Conservation (phyloP, 2,888 invertebrate genomes). For the Nudaria mundana region DNA sequence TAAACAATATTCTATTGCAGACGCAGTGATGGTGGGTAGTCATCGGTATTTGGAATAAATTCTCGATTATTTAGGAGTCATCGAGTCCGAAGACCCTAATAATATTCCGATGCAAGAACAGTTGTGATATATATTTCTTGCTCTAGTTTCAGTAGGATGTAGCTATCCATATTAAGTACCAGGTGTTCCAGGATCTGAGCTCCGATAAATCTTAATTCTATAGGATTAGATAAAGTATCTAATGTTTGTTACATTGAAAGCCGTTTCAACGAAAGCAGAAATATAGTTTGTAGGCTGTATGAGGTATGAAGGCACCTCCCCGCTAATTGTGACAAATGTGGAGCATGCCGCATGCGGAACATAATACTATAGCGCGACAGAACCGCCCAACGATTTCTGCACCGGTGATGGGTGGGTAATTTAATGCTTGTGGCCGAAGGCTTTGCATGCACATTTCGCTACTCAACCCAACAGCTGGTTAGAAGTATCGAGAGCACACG, state of each 20-base stretch:
- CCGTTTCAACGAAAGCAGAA: conserved; percentile 17
- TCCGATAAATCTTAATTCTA: not conserved
- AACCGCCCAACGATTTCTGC: conserved; percentile 34
- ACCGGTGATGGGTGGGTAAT: conserved; percentile 35
- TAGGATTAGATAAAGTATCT: not conserved
- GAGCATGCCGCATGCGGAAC: conserved; percentile 70
- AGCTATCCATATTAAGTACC: no score
- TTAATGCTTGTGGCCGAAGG: conserved; percentile 43
- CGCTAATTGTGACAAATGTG: conserved; percentile 54
- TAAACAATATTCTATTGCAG: no score
- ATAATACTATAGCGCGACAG: conserved; percentile 48
- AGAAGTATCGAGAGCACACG: conserved; percentile 29
- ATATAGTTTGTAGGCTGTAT: conserved; percentile 20
- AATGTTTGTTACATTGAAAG: conserved; percentile 3
- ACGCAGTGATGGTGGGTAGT: no score
- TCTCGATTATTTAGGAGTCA: no score
- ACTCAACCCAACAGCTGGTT: conserved; percentile 41
- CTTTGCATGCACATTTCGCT: conserved; percentile 41
- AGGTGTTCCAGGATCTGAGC: no score
- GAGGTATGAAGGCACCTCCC: conserved; percentile 32
- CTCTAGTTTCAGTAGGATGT: no score
- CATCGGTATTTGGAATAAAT: no score
- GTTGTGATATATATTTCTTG: no score
- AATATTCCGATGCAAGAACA: no score
- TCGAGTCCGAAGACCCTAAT: no score